Evolutionary conservation across 1,140 invertebrate species (phyloP), one percentile per base, ranked within the genome.

Genomic region (Heliconius congener): DNA sequence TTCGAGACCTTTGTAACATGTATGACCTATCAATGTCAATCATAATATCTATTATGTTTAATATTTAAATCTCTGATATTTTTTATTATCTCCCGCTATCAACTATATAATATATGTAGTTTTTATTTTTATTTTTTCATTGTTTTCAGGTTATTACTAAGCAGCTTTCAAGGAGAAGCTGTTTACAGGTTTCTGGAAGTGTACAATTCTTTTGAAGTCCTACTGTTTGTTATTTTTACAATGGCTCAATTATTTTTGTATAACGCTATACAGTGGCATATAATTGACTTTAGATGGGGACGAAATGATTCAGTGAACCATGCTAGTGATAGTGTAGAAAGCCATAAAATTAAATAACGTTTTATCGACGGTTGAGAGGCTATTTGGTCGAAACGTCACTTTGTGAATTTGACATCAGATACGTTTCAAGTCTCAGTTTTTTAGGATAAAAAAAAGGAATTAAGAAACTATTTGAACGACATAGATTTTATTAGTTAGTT

Each of bases 251-350:
- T 81, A 8, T 34, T 77, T 2, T 84, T 83, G 55, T 87, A 82
- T 42, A 86, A 80, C 50, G 78, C 77, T 16, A 70, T 81, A 3
- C 86, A 87, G 27, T 89, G 87, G 87, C 83, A 71, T 6, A 72
- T 89, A 8, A 74, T 89, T 30, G 85, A 86, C 16, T 66, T 82
- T 0, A 74, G 84, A 4, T 87, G 86, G 85, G 78, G 81, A 11
- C 75, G 57, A 46, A 16, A 42, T 27, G n/a, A 23, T 23, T 11
- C 5, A 55, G 23, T 42, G 9, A 42, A 66, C 8, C 8, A 66
- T 23, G 16, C 30, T 30, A 70, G 42, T 66, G 42, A 8, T 3
- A 1, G 8, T 18, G 8, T 57, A 57, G 8, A 23, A 11, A 66
- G 42, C 23, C n/a, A 16, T 42, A 76, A 60, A 46, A 34, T 60